These are phyloP conservation scores for Cyprinodon variegatus DNA, from an alignment of 2,113 vertebrate species.

Conservation along the genomic window DNA sequence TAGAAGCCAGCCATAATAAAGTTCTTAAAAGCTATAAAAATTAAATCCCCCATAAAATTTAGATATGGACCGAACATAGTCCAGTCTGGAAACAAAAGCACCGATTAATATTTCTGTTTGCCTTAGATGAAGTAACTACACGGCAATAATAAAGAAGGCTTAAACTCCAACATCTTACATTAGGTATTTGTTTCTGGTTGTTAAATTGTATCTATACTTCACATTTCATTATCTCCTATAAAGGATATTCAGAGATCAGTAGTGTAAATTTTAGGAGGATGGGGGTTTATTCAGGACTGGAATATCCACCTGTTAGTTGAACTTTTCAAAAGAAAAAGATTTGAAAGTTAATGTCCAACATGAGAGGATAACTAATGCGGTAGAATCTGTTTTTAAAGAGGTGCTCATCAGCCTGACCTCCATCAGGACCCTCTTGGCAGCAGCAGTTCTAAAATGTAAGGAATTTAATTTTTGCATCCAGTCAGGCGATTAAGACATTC, in stretches of 20 bases:
- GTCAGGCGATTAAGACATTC: constrained; percentile 34
- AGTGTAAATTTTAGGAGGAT: neutral
- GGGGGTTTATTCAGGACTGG: no score
- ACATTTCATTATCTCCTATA: neutral
- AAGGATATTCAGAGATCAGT: neutral
- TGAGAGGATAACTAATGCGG: neutral
- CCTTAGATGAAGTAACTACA: no score
- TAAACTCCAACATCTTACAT: neutral
- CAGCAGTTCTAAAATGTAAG: constrained; percentile 27
- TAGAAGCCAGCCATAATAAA: neutral
- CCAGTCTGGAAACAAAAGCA: no score
- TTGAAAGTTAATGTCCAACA: neutral
- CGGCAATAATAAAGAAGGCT: no score
- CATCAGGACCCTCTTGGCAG: constrained; percentile 43
- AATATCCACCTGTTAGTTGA: neutral
- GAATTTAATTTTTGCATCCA: constrained; percentile 35
- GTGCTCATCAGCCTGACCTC: constrained; percentile 46
- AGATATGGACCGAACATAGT: no score
- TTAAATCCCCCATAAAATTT: no score
- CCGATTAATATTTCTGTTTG: no score
- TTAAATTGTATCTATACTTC: neutral
- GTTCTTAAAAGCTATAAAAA: neutral
- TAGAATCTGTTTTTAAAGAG: constrained; percentile 17
- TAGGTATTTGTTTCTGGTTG: neutral
- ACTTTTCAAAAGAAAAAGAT: neutral